Percentiles rank a stretch among this genome's conserved stretches.
Conservation (phyloP, 2,113 vertebrate genomes). For the Odocoileus virginianus region DNA sequence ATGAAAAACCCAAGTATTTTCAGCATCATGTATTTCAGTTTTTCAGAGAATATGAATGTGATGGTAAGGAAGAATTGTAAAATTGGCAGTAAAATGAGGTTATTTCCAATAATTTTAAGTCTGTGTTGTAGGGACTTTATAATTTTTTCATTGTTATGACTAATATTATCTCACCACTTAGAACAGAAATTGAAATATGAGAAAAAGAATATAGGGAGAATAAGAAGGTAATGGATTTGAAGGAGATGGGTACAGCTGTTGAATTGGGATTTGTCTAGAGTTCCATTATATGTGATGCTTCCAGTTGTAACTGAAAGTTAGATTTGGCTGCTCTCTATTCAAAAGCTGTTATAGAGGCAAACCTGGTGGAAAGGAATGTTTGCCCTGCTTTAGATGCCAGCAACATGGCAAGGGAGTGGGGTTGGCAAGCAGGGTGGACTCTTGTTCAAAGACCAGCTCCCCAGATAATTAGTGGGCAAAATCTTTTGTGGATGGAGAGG, state of each 20-base stretch:
- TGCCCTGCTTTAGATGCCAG: not conserved
- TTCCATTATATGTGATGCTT: not conserved
- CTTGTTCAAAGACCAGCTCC: not conserved
- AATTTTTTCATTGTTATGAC: not conserved
- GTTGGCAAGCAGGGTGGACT: not conserved
- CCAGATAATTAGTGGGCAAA: not conserved
- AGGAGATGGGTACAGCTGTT: not conserved
- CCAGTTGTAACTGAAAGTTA: not conserved
- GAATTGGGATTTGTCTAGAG: not conserved
- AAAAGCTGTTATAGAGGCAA: not conserved
- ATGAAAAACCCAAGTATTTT: slow-evolving; percentile 63
- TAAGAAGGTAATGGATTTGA: not conserved
- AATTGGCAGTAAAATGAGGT: slow-evolving; percentile 23
- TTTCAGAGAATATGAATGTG: slow-evolving; percentile 45
- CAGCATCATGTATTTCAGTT: slow-evolving; percentile 54
- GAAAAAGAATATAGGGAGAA: not conserved
- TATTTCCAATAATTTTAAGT: slow-evolving; percentile 21
- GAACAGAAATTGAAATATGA: not conserved
- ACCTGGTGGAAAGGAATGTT: not conserved
- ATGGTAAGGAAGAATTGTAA: not conserved
- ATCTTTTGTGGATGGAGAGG: not conserved
- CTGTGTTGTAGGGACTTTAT: not conserved
- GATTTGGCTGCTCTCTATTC: not conserved
- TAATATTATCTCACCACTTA: not conserved
- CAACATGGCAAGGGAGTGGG: not conserved